phyloP scores from a whole-genome alignment of 2,797 vertebrate genomes.

The Labeo calbasu region DNA sequence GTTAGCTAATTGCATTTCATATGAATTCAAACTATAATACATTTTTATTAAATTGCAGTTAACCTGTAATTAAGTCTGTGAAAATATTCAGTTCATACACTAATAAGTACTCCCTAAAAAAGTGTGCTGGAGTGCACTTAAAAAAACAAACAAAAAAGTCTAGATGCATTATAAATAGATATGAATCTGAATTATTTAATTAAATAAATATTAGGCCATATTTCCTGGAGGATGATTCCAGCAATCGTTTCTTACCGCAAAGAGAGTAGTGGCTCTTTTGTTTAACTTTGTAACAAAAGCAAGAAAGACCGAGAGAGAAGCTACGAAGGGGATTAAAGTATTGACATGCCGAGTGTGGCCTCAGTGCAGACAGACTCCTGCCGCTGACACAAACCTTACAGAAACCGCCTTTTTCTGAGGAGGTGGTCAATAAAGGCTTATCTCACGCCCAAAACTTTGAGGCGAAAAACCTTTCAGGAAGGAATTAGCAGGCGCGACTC shows the following conservation, averaged over 20 bases:
- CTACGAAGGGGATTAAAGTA: constrained; percentile 30
- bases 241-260: neutral
- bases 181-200: neutral
- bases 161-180: neutral
- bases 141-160: neutral
- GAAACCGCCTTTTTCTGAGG: constrained; percentile 34
- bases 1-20: neutral
- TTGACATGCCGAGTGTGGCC: constrained; percentile 24
- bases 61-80: neutral
- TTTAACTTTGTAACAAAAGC: constrained; percentile 10
- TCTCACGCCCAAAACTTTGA: constrained; percentile 27
- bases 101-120: neutral
- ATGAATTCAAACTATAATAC: neutral
- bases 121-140: neutral
- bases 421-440: constrained; percentile 55
- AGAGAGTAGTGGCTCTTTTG: neutral
- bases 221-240: neutral
- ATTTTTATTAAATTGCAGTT: neutral
- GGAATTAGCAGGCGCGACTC: constrained; percentile 7
- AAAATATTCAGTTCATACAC: neutral
- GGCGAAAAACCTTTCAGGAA: constrained; percentile 37
- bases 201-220: neutral
- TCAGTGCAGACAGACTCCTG: constrained; percentile 45
- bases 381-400: constrained; percentile 36
- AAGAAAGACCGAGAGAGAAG: neutral